Percentiles rank a stretch among this genome's conserved stretches.
phyloP scores from a whole-genome alignment of 2,113 vertebrate species.

The Aegithalos caudatus region DNA sequence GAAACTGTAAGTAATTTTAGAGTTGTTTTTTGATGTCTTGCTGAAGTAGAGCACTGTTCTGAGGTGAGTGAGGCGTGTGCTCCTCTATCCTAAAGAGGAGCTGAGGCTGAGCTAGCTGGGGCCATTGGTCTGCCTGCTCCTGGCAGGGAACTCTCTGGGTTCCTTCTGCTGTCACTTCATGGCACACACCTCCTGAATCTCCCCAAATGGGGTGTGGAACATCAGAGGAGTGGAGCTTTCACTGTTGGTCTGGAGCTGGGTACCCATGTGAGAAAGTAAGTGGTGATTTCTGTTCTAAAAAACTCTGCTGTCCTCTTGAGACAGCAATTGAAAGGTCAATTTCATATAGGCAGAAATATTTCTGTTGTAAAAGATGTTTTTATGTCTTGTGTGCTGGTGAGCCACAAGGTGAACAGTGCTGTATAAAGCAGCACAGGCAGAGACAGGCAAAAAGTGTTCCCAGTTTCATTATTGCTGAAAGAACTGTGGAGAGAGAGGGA shows the following conservation, averaged over 20 bases:
- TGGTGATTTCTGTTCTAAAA: background rate
- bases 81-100: background rate
- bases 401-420: background rate
- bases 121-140: background rate
- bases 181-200: rapidly evolving
- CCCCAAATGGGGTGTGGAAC: rapidly evolving
- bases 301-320: background rate
- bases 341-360: background rate
- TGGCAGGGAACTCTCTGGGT: background rate
- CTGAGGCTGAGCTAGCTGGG: background rate
- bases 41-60: background rate
- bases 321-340: background rate
- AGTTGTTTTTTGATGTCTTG: background rate
- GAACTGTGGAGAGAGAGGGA: rapidly evolving
- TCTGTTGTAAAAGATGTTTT: background rate
- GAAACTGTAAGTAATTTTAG: background rate
- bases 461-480: background rate
- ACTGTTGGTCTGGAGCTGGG: background rate
- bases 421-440: background rate
- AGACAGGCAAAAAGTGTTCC: background rate
- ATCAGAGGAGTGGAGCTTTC: background rate
- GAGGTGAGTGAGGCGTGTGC: too few species aligned
- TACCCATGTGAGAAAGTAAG: background rate
- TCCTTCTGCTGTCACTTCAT: background rate
- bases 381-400: background rate